Conservation (phyloP, 2,113 vertebrate genomes). For the Burhinus oedicnemus region DNA sequence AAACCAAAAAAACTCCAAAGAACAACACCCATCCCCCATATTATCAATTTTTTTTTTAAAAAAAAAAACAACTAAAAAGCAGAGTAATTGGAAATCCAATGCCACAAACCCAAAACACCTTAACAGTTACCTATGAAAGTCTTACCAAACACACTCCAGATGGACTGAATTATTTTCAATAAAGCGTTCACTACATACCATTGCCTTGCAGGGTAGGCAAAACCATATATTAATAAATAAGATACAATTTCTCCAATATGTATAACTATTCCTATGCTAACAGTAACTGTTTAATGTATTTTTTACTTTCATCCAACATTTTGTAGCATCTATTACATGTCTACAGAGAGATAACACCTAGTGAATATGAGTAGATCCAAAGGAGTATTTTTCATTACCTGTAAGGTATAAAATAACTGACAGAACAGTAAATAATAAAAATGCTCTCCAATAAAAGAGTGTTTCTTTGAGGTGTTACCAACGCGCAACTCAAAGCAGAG, state of each 20-base stretch:
- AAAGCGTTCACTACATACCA: not conserved
- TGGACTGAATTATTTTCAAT: not conserved
- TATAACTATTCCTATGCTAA: not conserved
- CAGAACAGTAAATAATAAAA: not conserved
- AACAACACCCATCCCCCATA: rapidly evolving
- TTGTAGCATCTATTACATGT: not conserved
- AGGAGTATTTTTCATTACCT: not conserved
- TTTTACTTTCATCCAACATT: not conserved
- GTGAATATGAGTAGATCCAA: not conserved
- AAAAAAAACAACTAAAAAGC: not conserved
- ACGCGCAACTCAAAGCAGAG: not conserved
- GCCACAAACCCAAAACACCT: not conserved
- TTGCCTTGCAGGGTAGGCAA: not conserved
- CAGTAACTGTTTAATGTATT: too few species aligned
- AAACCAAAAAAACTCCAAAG: not conserved
- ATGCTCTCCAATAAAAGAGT: not conserved
- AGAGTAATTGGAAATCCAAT: not conserved
- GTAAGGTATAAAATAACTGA: not conserved
- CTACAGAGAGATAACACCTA: not conserved
- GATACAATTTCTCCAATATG: not conserved
- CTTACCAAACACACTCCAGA: not conserved
- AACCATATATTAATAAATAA: not conserved
- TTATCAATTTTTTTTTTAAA: not conserved
- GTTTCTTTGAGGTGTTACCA: not conserved
- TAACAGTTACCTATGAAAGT: not conserved